phyloP scores from a whole-genome alignment of 2,888 invertebrate species.

The Philereme transversata region DNA sequence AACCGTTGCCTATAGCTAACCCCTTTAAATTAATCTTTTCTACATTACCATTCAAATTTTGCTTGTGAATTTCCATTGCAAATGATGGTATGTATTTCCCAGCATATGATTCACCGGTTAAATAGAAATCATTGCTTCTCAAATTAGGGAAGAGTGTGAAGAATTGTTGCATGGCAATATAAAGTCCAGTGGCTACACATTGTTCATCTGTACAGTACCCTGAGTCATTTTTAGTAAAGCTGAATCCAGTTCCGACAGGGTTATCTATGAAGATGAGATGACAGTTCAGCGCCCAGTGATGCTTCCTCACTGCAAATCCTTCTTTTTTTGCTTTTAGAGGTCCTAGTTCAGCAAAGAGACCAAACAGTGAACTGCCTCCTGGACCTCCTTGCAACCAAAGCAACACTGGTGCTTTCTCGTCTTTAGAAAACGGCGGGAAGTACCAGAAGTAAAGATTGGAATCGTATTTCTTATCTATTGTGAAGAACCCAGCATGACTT shows the following conservation, averaged over 20 bases:
- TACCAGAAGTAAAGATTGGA: conserved; percentile 88
- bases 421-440: conserved; percentile 79
- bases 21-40: conserved; percentile 82
- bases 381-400: conserved; percentile 86
- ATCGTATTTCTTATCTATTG: conserved; percentile 81
- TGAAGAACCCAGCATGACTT: conserved; percentile 86
- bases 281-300: conserved; percentile 84
- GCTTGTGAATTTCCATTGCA: conserved; percentile 77
- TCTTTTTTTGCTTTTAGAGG: conserved; percentile 76
- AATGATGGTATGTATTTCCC: conserved; percentile 82
- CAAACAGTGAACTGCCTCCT: conserved; percentile 81
- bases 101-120: conserved; percentile 86
- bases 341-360: conserved; percentile 85
- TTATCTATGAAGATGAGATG: conserved; percentile 87
- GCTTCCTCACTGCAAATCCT: conserved; percentile 65
- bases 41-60: conserved; percentile 55
- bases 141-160: conserved; percentile 83
- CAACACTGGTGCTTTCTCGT: conserved; percentile 71
- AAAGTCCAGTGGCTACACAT: conserved; percentile 82
- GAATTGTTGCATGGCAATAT: conserved; percentile 82
- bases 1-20: conserved; percentile 80
- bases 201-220: conserved; percentile 83
- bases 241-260: conserved; percentile 87
- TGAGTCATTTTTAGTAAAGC: conserved; percentile 80
- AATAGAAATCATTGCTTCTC: conserved; percentile 80